Conservation (phyloP, 92 coral and sea anemone species). For the Pocillopora grandis region DNA sequence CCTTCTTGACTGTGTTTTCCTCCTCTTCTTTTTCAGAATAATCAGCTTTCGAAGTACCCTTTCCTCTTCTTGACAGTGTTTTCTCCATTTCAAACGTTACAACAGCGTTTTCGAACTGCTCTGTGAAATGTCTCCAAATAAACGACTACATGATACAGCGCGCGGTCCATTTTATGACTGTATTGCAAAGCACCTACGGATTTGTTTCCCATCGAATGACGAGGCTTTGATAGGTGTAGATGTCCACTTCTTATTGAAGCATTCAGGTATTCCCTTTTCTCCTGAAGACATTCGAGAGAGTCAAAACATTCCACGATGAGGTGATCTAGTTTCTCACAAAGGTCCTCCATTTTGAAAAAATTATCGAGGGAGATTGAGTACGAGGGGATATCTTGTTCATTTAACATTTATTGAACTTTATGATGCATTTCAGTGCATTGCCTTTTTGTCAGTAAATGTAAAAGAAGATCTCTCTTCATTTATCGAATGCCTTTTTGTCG, state of each 20-base stretch:
- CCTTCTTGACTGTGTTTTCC: conserved; percentile 34
- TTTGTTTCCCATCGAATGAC: conserved; percentile 98
- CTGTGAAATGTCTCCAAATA: neutral
- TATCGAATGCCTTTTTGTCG: too few relatives aligned
- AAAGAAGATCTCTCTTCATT: too few relatives aligned
- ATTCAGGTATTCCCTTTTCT: conserved; percentile 59
- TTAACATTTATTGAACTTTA: too few relatives aligned
- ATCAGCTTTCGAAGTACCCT: neutral
- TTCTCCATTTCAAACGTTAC: conserved; percentile 48
- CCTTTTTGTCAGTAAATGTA: too few relatives aligned
- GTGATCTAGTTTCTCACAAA: conserved; percentile 63
- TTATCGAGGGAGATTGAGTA: neutral
- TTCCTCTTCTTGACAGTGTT: conserved; percentile 30
- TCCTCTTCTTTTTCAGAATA: conserved; percentile 17
- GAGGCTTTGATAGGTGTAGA: conserved; percentile 86
- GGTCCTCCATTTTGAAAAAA: conserved; percentile 79
- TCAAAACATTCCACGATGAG: conserved; percentile 78
- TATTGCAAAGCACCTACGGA: conserved; percentile 86
- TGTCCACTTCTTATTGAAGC: conserved; percentile 84
- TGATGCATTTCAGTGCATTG: too few relatives aligned
- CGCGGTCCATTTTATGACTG: conserved; percentile 75
- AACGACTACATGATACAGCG: conserved; percentile 42
- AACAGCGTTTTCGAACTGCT: neutral
- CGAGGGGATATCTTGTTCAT: neutral
- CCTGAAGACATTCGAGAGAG: conserved; percentile 66